Evolutionary conservation across 2,888 invertebrate species (phyloP).

Genomic region (Silvanus unidentatus): DNA sequence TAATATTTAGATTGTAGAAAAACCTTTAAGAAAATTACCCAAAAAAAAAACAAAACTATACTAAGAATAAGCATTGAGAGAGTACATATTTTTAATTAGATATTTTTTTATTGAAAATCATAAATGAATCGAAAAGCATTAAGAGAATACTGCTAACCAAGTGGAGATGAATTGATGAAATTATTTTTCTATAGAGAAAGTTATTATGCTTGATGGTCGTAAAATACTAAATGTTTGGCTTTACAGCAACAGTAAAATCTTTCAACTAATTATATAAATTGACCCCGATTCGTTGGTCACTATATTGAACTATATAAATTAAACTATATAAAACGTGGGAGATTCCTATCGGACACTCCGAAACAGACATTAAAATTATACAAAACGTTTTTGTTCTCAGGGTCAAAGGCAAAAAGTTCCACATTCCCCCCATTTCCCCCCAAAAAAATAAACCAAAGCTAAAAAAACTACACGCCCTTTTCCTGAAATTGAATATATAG

Average conservation of each 20-base stretch:
- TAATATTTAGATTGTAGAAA: too few species aligned
- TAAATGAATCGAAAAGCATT: neutral
- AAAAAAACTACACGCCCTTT: slow-evolving; percentile 8
- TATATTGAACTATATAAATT: slow-evolving; percentile 9
- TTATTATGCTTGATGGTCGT: too few species aligned
- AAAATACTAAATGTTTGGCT: too few species aligned
- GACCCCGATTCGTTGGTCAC: slow-evolving; percentile 6
- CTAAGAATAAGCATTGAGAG: slow-evolving; percentile 14
- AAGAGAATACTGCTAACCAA: neutral
- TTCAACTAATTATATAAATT: neutral
- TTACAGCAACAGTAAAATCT: slow-evolving; percentile 1
- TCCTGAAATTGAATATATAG: too few species aligned
- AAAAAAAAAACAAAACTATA: neutral
- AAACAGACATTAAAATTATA: slow-evolving; percentile 16
- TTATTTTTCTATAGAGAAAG: too few species aligned
- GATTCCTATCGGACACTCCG: too few species aligned
- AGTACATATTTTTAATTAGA: slow-evolving; percentile 9
- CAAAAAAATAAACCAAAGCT: slow-evolving; percentile 9
- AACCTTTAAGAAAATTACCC: too few species aligned
- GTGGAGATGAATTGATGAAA: too few species aligned
- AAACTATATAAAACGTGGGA: too few species aligned
- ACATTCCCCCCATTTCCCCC: slow-evolving; percentile 21
- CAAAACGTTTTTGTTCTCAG: slow-evolving; percentile 33
- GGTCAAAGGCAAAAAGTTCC: slow-evolving; percentile 35
- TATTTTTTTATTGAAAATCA: neutral